A percentile compares a stretch with the other conserved stretches of the same genome.
These are phyloP conservation scores for Hemicordylus capensis DNA, from an alignment of 2,113 vertebrate species.

Conservation along the genomic window DNA sequence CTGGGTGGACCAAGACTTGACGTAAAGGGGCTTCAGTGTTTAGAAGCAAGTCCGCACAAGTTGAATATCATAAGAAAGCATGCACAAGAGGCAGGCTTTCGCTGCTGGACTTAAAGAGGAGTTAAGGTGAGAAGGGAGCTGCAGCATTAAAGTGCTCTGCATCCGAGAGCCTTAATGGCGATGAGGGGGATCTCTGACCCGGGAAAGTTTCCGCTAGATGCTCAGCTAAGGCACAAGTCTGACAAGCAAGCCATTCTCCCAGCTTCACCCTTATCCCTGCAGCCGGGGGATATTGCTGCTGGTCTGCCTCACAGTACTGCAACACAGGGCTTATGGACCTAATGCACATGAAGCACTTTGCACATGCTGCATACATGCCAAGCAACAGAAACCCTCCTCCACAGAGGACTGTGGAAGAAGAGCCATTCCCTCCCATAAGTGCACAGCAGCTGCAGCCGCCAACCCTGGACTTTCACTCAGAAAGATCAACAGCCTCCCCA, in stretches of 20 bases:
- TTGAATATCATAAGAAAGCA: neutral
- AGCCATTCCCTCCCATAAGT: too few relatives aligned
- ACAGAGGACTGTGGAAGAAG: too few relatives aligned
- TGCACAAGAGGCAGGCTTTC: neutral
- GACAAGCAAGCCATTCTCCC: neutral
- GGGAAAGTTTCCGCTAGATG: neutral
- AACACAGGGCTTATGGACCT: neutral
- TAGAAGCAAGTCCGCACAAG: too few relatives aligned
- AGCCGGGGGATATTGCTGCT: neutral
- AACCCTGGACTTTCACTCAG: neutral
- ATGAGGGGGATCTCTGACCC: neutral
- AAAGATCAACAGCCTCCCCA: neutral
- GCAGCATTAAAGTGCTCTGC: too few relatives aligned
- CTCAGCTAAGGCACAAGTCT: neutral
- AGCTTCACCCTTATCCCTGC: neutral
- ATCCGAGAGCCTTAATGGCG: neutral
- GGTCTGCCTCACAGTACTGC: neutral
- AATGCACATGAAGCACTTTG: neutral
- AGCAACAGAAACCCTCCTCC: neutral
- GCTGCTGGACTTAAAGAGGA: neutral
- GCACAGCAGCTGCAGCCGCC: neutral
- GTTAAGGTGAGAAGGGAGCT: neutral
- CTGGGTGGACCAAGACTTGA: too few relatives aligned
- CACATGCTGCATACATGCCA: neutral
- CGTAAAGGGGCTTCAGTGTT: too few relatives aligned